Evolutionary conservation across 2,888 invertebrate species (phyloP).

Genomic region (Cephus sareptanus): DNA sequence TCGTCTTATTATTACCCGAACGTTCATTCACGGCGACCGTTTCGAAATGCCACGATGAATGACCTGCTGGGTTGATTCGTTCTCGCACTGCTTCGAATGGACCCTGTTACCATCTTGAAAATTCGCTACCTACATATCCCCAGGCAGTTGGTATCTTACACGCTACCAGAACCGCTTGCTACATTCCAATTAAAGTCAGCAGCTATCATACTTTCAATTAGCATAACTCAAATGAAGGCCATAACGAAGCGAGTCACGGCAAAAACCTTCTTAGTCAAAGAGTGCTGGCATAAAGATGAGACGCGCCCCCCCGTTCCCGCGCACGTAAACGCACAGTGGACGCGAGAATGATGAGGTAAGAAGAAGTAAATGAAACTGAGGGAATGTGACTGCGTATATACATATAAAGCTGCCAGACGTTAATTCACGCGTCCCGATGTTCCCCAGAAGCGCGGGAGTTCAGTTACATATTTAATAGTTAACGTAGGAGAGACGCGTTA

Average conservation of each 20-base stretch:
- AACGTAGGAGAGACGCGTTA: background rate
- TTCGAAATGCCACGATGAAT: background rate
- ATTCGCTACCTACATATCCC: background rate
- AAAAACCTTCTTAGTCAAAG: conserved; percentile 47
- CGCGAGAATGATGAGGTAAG: conserved; percentile 34
- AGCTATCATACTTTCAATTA: conserved; percentile 56
- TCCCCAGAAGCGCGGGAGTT: background rate
- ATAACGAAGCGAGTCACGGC: conserved; percentile 40
- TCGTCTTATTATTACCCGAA: background rate
- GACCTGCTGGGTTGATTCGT: background rate
- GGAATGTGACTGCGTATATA: conserved; percentile 8
- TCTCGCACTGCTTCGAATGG: background rate
- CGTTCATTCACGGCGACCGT: background rate
- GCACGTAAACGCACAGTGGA: background rate
- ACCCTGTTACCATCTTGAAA: background rate
- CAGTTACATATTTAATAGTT: background rate
- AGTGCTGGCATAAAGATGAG: conserved; percentile 37
- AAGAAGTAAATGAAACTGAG: conserved; percentile 50
- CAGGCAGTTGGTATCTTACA: background rate
- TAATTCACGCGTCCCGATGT: conserved; percentile 16
- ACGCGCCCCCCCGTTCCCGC: conserved; percentile 6
- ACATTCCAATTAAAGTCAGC: conserved; percentile 51
- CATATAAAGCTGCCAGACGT: conserved; percentile 4
- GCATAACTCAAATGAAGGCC: conserved; percentile 55
- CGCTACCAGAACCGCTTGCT: conserved; percentile 17